Conservation (phyloP, 2,888 invertebrate species). For the Drosophila anomalata region DNA sequence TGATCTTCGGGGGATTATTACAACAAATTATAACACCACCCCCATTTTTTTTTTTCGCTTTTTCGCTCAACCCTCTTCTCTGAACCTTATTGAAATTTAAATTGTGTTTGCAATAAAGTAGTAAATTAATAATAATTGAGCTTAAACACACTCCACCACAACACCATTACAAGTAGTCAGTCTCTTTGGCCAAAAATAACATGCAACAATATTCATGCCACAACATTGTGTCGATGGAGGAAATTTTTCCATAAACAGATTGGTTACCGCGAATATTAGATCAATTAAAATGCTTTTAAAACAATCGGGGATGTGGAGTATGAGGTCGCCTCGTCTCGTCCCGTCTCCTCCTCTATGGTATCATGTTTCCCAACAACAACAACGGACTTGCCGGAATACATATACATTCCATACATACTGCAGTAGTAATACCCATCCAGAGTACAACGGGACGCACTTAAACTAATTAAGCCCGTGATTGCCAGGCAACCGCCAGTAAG, state of each 20-base stretch:
- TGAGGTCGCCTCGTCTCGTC: not conserved
- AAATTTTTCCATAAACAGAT: conserved; percentile 21
- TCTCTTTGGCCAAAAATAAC: not conserved
- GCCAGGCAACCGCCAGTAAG: conserved; percentile 36
- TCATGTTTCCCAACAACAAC: not conserved
- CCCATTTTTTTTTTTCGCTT: not conserved
- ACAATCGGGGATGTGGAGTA: conserved; percentile 5
- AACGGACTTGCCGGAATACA: not conserved
- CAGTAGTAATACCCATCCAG: conserved; percentile 12
- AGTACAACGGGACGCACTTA: conserved; percentile 53
- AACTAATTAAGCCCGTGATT: conserved; percentile 64
- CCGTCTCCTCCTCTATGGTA: not conserved
- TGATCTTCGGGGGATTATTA: not conserved
- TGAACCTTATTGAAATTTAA: not conserved
- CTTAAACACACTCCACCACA: not conserved
- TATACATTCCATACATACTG: not conserved
- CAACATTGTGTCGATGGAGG: conserved; percentile 19
- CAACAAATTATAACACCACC: not conserved
- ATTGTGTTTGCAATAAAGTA: not conserved
- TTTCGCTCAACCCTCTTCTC: not conserved
- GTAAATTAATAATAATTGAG: conserved; percentile 1
- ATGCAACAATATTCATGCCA: conserved; percentile 14
- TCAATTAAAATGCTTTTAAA: conserved; percentile 41
- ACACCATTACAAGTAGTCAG: too few relatives aligned
- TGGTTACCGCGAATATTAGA: conserved; percentile 30